Conservation (phyloP, 2,113 vertebrate species). For the Lota lota region DNA sequence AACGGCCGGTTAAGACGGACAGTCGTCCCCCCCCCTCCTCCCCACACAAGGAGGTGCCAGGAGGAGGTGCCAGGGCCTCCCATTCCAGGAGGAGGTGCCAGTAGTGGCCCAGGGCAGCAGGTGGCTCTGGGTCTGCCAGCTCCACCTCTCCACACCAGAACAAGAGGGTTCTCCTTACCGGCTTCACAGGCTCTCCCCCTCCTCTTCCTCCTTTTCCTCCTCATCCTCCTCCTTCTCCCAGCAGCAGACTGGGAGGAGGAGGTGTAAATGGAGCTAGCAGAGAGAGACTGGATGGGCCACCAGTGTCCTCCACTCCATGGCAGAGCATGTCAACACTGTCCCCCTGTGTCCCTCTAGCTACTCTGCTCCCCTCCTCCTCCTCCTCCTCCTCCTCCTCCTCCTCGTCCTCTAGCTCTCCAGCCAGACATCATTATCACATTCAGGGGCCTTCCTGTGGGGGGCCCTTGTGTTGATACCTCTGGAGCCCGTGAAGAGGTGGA, state of each 20-base stretch:
- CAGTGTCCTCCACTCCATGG: not conserved
- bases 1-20: conserved; percentile 12
- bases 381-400: conserved; percentile 14
- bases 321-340: not conserved
- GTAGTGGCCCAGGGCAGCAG: conserved; percentile 35
- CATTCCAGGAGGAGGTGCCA: no score
- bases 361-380: conserved; percentile 14
- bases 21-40: not conserved
- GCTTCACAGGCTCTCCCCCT: conserved; percentile 41
- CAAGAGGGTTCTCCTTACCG: conserved; percentile 32
- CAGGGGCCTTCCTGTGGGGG: not conserved
- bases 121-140: conserved; percentile 40
- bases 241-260: conserved; percentile 41
- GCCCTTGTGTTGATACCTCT: not conserved
- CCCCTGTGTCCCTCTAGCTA: no score
- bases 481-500: no score
- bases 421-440: conserved; percentile 33
- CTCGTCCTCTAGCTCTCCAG: not conserved
- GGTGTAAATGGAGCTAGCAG: conserved; percentile 51
- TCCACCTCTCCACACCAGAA: conserved; percentile 62
- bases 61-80: no score
- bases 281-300: conserved; percentile 5
- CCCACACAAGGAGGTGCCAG: no score
- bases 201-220: conserved; percentile 24
- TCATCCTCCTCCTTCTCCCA: no score